phyloP scores from a whole-genome alignment of 2,888 invertebrate species.

The Orthonevra nobilis region DNA sequence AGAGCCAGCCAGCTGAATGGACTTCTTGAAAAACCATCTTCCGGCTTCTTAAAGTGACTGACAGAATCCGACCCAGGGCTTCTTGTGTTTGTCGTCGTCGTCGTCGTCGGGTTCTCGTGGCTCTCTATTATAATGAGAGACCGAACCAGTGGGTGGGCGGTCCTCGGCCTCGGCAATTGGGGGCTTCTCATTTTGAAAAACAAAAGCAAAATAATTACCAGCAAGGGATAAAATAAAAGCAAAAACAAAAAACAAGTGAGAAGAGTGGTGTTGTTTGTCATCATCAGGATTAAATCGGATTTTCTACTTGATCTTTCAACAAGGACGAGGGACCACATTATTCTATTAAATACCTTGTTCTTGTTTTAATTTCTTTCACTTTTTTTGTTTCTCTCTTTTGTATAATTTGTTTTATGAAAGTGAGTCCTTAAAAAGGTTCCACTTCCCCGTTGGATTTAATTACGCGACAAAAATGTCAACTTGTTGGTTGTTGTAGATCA shows the following conservation, averaged over 20 bases:
- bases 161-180: no score
- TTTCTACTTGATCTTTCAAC: conserved; percentile 58
- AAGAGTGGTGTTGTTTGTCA: conserved; percentile 43
- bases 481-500: conserved; percentile 48
- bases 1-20: neutral
- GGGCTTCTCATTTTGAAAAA: conserved; percentile 31
- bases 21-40: conserved; percentile 46
- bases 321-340: conserved; percentile 6
- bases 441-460: conserved; percentile 49
- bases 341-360: conserved; percentile 21
- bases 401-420: conserved; percentile 6
- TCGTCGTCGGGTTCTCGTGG: conserved; percentile 26
- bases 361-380: conserved; percentile 42
- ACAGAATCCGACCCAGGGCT: conserved; percentile 15
- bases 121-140: conserved; percentile 28
- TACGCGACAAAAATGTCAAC: conserved; percentile 61
- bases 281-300: conserved; percentile 60
- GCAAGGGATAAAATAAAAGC: conserved; percentile 5
- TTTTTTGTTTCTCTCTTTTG: neutral
- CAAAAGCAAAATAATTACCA: conserved; percentile 53
- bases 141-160: conserved; percentile 39
- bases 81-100: neutral
- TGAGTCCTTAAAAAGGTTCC: conserved; percentile 15
- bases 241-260: conserved; percentile 34
- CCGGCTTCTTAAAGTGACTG: conserved; percentile 39